These are phyloP conservation scores for Lasiurus cinereus DNA, from an alignment of 2,113 vertebrate genomes.

Conservation along the genomic window DNA sequence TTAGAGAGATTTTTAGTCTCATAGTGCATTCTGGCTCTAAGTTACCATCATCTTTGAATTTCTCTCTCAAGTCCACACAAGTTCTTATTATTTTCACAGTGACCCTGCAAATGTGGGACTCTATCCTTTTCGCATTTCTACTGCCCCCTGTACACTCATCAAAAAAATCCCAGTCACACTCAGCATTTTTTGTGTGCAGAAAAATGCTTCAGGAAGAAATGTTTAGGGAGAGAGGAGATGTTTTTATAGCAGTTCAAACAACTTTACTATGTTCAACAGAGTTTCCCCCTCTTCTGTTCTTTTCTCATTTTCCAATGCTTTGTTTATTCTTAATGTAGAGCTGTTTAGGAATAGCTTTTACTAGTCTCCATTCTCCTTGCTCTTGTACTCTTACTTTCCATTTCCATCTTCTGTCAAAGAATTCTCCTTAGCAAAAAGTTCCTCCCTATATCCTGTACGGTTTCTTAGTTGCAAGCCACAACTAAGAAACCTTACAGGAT, in stretches of 20 bases:
- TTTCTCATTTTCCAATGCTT: not conserved
- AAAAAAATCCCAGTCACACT: not conserved
- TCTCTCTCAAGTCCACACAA: not conserved
- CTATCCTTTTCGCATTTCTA: not conserved
- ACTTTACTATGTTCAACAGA: not conserved
- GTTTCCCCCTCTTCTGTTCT: not conserved
- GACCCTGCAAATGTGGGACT: not conserved
- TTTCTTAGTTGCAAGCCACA: conserved; percentile 36
- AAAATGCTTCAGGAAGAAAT: not conserved
- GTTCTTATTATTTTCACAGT: not conserved
- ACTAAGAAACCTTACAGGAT: no score
- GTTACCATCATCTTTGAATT: not conserved
- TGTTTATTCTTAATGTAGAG: not conserved
- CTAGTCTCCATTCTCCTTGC: not conserved
- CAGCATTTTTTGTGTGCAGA: not conserved
- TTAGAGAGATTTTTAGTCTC: not conserved
- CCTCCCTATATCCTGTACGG: not conserved
- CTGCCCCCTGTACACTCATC: not conserved
- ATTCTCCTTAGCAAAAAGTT: not conserved
- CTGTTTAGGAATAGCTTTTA: not conserved
- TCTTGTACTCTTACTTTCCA: not conserved
- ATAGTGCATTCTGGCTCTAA: not conserved
- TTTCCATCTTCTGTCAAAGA: not conserved
- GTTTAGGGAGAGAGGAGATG: not conserved
- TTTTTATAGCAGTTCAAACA: not conserved